Conservation (phyloP, 2,113 vertebrate species). For the Paratilapia polleni region DNA sequence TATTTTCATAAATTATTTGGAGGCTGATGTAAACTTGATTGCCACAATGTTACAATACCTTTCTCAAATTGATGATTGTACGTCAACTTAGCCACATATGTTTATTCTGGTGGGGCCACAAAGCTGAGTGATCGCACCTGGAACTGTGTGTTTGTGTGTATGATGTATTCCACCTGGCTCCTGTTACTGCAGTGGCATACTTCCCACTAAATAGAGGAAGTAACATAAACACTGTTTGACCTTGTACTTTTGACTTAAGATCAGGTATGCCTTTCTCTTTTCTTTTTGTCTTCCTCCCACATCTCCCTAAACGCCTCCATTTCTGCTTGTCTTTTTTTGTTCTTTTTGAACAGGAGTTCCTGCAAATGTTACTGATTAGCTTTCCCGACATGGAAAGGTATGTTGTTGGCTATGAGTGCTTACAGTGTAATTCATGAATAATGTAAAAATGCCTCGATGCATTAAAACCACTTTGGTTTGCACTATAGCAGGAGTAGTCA, state of each 20-base stretch:
- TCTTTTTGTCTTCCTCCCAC: conserved; percentile 30
- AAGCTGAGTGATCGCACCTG: conserved; percentile 70
- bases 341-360: conserved; percentile 89
- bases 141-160: conserved; percentile 8
- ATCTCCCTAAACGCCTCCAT: conserved; percentile 38
- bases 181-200: conserved; percentile 54
- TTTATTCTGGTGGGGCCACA: conserved; percentile 53
- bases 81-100: conserved; percentile 35
- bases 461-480: conserved; percentile 39
- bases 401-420: conserved; percentile 76
- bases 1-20: conserved; percentile 58
- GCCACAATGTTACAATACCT: conserved; percentile 31
- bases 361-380: conserved; percentile 88
- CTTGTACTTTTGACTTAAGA: conserved; percentile 57
- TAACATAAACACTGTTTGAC: conserved; percentile 71
- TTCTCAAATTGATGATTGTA: conserved; percentile 38
- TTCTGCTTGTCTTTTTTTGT: conserved; percentile 31
- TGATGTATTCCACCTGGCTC: conserved; percentile 70
- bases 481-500: not conserved
- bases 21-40: conserved; percentile 28
- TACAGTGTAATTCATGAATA: conserved; percentile 55
- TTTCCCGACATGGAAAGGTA: conserved; percentile 87
- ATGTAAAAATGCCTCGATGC: conserved; percentile 34
- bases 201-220: conserved; percentile 66
- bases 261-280: conserved; percentile 55